Base-by-base conservation (phyloP, 2,113 vertebrate species). In the Asarcornis scutulata region DNA sequence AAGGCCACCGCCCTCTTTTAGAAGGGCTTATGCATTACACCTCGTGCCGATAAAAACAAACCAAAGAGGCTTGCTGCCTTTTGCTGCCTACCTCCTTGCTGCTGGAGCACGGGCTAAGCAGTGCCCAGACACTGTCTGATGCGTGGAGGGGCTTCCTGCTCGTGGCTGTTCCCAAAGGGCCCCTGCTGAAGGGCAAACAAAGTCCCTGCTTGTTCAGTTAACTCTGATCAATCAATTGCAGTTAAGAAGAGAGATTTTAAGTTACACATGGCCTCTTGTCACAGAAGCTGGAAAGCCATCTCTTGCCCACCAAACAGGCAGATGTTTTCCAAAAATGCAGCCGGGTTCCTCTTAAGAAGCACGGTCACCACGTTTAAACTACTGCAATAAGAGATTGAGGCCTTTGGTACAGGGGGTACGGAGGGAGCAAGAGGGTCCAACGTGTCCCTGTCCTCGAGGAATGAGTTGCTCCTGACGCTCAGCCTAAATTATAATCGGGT, bases 361-460 rank as follows among this genome's bases (percentile, higher is more conserved):
- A 9, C 0, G 1, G 36, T 23, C 42, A 52, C 34, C 11, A 5
- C 11, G 88, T 85, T 38, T 44, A 76, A 82, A 53, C 2, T 3
- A 4, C 82, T 66, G 36, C 13, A 26, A 36, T 36, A 69, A 66
- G 36, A 88, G 40, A 77, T 6, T 18, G 27, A 71, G 74, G 5
- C 27, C 46, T 77, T 34, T 14, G 21, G 38, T 2, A 25, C 48
- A 85, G 38, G 22, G n/a, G 36, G 48, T 25, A 50, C 7, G 4
- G 7, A 62, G 60, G 66, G 13, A 1, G 0, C 0, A 3, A 34
- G 27, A 42, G 14, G 74, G 50, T 26, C 25, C 11, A 53, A 76
- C 23, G 31, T 23, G 22, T 5, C 8, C 3, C 36, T 27, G 15
- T 62, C n/a, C 67, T 79, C 0, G 0, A 83, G 83, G 46, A 91